Evolutionary conservation across 2,888 invertebrate species (phyloP), one percentile per base, ranked within the genome.

Genomic region (Molorchus minor): DNA sequence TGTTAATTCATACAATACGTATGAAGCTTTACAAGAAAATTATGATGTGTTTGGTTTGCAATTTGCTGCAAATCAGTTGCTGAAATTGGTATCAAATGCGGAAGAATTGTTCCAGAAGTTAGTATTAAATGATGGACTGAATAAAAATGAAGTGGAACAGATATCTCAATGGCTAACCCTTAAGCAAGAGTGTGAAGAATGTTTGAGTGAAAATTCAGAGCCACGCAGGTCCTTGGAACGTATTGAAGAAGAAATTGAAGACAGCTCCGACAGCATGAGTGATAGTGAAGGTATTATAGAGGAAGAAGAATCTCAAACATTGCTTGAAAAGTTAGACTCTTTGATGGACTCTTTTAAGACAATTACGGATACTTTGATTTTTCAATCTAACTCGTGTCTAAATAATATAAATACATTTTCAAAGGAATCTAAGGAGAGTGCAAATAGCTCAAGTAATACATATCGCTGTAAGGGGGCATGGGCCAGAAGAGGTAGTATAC

Each of bases 171-270:
- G 94, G 94, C 81, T 94, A 13, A 92, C 90, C 71, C 81, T 93
- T 61, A 93, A 93, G 75, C 92, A 93, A 68, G 94, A 94, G 79
- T 93, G 92, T 79, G 92, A 93, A 78, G 93, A 93, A 75, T 93
- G 93, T 75, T 84, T 91, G 43, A 86, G 86, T 45, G 83, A 83
- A 54, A 79, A 79, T 8, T 84, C 84, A n/a, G 84, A 83, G 68
- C 80, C 81, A 0, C 80, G 82, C 49, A 77, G 84, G 62, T 84
- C 84, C 5, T 74, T 86, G 35, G 85, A 84, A 67, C 78, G 83
- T 66, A 86, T 86, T 21, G 85, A 85, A 67, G 85, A 85, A 73
- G 83, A 84, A 53, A 76, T 75, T 45, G 63, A 63, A 52, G 77
- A 71, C 17, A 71, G 69, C 58, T 66, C 69, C 20, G 72, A 73